Evolutionary conservation across 1,140 invertebrate genomes (phyloP), one percentile per base, ranked within the genome.

Genomic region (Polypedilum vanderplanki): DNA sequence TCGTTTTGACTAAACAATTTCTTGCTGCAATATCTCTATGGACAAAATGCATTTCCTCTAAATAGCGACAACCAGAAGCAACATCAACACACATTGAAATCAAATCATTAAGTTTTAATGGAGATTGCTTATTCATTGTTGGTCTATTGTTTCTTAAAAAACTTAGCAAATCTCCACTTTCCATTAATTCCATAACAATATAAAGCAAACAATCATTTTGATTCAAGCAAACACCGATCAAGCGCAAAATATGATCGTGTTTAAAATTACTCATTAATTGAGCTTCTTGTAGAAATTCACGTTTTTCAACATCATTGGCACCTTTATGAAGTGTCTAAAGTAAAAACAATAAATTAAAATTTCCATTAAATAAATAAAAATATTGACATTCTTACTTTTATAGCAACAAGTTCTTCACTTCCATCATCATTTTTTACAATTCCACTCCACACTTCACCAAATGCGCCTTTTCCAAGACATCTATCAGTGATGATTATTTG

Each of bases 221-320:
- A 80, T 98, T 95, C 2, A 97, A 86, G 81, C 96, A 98, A 1
- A 99, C 94, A 0, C 97, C 97, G 3, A 98, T 85, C 7, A 99
- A 85, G 78, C 93, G 87, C 7, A 99, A 83, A 41, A 99, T 98
- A 81, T 99, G 95, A 57, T 96, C 91, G 81, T 99, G 97, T 79
- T 95, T 93, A 80, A 99, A 99, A 79, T 97, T 95, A 76, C 93
- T 96, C 97, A 99, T 98, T 41, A 98, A 81, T 78, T 95, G 90
- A 0, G 97, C 97, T 84, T 99, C 97, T 85, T 98, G 96, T 8
- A 99, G 82, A 80, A 99, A 98, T 82, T 98, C 96, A 0, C 88
- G 88, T 79, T 97, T 97, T 80, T 98, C 95, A 77, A 91, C 88
- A 40, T 91, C 88, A 3, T 90, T 91, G n/a, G 95, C 94, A n/a